phyloP scores from a whole-genome alignment of 1,140 invertebrate species.

The Andrena cerasifolii region DNA sequence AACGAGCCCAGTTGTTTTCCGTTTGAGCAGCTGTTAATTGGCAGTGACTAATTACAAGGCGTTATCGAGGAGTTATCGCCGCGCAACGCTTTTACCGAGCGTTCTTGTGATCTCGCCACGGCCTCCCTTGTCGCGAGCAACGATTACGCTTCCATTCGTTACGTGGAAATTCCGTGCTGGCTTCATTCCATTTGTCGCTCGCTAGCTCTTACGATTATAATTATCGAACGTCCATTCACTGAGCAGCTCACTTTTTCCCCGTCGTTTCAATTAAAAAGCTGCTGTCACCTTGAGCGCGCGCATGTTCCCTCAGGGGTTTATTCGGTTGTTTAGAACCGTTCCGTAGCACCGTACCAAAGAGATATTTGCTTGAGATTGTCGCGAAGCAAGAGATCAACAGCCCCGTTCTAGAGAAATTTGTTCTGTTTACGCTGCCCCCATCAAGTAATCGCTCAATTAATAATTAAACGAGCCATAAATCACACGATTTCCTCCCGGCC shows the following conservation, averaged over 20 bases:
- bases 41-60: constrained; percentile 81
- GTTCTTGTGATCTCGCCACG: constrained; percentile 58
- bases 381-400: too few relatives aligned
- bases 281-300: too few relatives aligned
- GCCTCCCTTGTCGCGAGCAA: constrained; percentile 28
- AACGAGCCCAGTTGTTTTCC: constrained; percentile 80
- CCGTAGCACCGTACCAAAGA: too few relatives aligned
- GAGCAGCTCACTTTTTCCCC: background rate
- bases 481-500: constrained; percentile 28
- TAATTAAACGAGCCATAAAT: constrained; percentile 52
- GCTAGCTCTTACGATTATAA: background rate
- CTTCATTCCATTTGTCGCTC: background rate
- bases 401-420: too few relatives aligned
- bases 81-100: constrained; percentile 61
- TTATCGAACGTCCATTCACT: background rate
- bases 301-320: too few relatives aligned
- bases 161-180: background rate
- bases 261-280: too few relatives aligned
- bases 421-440: background rate
- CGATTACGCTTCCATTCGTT: constrained; percentile 47
- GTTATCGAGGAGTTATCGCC: constrained; percentile 78
- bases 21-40: constrained; percentile 82
- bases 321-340: too few relatives aligned
- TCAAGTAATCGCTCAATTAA: constrained; percentile 41
- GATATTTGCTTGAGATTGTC: too few relatives aligned